Evolutionary conservation across 2,797 vertebrate species (phyloP).

Genomic region (Sarcophilus harrisii): DNA sequence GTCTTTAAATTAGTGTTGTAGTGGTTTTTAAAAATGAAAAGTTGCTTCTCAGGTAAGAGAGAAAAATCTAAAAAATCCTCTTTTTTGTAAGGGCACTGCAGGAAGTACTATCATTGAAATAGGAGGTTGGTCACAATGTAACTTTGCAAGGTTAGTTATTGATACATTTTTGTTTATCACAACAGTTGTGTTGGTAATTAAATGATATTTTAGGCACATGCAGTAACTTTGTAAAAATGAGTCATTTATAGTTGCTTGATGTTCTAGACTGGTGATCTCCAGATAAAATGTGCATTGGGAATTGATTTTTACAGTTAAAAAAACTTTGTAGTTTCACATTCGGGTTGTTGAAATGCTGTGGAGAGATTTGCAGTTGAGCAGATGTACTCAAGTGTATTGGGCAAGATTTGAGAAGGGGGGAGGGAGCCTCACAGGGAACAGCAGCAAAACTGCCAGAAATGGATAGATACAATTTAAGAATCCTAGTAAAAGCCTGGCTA

Average conservation of each 20-base stretch:
- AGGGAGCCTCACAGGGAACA: background rate
- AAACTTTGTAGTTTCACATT: too few species aligned
- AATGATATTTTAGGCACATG: background rate
- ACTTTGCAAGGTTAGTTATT: background rate
- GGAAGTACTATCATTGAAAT: background rate
- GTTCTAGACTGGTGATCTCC: background rate
- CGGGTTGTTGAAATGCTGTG: background rate
- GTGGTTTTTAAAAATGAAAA: background rate
- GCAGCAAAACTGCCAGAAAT: background rate
- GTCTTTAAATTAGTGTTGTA: background rate
- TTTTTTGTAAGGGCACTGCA: background rate
- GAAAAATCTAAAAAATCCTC: background rate
- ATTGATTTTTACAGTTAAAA: background rate
- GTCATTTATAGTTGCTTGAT: background rate
- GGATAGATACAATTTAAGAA: background rate
- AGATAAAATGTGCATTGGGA: background rate
- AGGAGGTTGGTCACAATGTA: background rate
- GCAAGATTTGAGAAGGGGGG: background rate
- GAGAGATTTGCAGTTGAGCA: background rate
- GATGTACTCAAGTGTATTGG: background rate
- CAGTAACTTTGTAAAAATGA: background rate
- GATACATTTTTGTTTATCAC: background rate
- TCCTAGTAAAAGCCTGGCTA: rapidly evolving
- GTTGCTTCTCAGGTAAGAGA: background rate
- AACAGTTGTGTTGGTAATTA: background rate